A percentile compares a stretch with the other conserved stretches of the same genome.
Evolutionary conservation across 2,888 invertebrate genomes (phyloP).

Genomic region (Nymphalis polychloros): DNA sequence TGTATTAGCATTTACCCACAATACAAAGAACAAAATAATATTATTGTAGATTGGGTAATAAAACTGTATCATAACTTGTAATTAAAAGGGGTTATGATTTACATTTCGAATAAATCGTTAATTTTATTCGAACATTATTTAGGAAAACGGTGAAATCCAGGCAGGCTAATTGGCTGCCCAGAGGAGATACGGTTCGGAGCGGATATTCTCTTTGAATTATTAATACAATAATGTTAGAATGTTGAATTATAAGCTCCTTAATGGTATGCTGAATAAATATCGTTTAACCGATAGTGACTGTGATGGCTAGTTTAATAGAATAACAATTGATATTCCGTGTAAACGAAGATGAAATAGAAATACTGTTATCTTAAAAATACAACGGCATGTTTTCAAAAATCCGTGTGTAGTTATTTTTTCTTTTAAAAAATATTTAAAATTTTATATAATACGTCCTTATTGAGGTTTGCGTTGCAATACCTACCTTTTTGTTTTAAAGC

Average conservation of each 20-base stretch:
- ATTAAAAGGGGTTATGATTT: constrained; percentile 9
- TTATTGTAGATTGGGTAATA: not conserved
- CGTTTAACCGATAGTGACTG: constrained; percentile 42
- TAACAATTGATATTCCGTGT: constrained; percentile 11
- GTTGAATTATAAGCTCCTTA: constrained; percentile 77
- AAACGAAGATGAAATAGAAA: not conserved
- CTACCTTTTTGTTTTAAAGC: too few relatives aligned
- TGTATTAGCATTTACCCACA: not conserved
- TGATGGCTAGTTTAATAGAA: constrained; percentile 7
- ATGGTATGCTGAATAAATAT: constrained; percentile 67
- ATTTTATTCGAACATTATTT: constrained; percentile 40
- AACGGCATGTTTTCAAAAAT: not conserved
- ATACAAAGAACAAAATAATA: constrained; percentile 3
- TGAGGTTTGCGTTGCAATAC: too few relatives aligned
- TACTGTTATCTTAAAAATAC: not conserved
- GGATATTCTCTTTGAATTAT: constrained; percentile 72
- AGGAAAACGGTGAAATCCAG: constrained; percentile 56
- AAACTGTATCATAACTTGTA: constrained; percentile 6
- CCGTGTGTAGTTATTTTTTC: not conserved
- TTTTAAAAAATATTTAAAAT: not conserved
- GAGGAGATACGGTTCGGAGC: constrained; percentile 61
- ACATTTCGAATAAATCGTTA: constrained; percentile 10
- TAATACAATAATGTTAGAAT: constrained; percentile 70
- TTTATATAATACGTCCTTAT: too few relatives aligned
- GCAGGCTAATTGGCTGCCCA: constrained; percentile 63